Evolutionary conservation across 2,888 invertebrate species (phyloP), one percentile per base, ranked within the genome.

Genomic region (Masnerella sp.): DNA sequence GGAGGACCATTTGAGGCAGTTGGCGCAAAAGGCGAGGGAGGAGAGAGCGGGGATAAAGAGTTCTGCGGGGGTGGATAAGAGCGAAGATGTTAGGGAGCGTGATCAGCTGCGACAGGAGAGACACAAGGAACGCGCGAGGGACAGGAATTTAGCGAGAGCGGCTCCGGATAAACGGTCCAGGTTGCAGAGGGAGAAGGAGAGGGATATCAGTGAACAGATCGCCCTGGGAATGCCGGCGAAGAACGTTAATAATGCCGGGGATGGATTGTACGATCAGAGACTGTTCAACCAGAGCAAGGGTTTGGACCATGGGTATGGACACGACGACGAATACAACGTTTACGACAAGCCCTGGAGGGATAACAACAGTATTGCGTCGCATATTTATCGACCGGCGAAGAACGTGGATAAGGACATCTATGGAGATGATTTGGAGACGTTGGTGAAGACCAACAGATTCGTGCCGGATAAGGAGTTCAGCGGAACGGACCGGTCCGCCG

Each of bases 291-390:
- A 96, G 77, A 93, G 91, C 54, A 95, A 95, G 82, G 96, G 96
- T 51, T 94, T 99, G 93, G 98, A 96, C 83, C 94, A 94, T 77
- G 98, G 98, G 0, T 99, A 96, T 87, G 97, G 93, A 0, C 98
- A 99, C 82, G 99, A 99, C 81, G 99, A 99, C 81, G 95, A 94
- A 0, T 99, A 99, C 88, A 97, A 95, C 85, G 98, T 99, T 0
- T 99, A 99, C 84, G 98, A 99, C 88, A 97, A 97, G 87, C 97
- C 99, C 0, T 99, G 99, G 99, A 92, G 98, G 59, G 95, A 96
- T 79, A 92, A 93, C 22, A 95, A 94, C 79, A 92, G 93, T 0
- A 90, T 98, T 69, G 96, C 95, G 0, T 92, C 95, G 30, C 96
- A 96, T 87, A 93, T 99, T 62, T 98, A 98, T 88, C 88, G 97